A percentile compares a stretch with the other conserved stretches of the same genome.
phyloP scores from a whole-genome alignment of 2,113 vertebrate genomes.

The Peromyscus polionotus region DNA sequence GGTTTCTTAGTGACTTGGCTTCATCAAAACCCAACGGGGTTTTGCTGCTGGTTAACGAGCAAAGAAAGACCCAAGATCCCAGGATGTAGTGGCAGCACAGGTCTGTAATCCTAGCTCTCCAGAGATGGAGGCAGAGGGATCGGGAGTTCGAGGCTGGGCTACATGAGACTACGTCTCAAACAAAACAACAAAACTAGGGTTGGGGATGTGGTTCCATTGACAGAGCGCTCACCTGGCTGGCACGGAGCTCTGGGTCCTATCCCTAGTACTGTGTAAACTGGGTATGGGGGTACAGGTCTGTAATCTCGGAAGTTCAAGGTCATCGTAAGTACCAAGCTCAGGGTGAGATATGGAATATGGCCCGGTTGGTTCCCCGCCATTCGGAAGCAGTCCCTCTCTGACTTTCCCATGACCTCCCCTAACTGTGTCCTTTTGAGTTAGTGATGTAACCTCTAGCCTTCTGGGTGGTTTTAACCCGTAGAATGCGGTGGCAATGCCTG shows the following conservation, averaged over 20 bases:
- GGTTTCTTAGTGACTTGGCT: not conserved
- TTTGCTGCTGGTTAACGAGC: not conserved
- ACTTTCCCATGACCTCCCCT: not conserved
- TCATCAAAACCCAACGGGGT: not conserved
- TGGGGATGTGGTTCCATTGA: not conserved
- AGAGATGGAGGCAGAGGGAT: not conserved
- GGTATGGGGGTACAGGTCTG: not conserved
- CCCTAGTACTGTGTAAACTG: not conserved
- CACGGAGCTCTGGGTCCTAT: not conserved
- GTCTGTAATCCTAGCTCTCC: not conserved
- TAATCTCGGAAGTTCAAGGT: not conserved
- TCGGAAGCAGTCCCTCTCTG: not conserved
- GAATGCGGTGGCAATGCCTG: not conserved
- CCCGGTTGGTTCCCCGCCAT: too few relatives aligned
- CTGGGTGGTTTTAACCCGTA: not conserved
- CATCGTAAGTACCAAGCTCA: not conserved
- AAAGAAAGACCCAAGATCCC: not conserved
- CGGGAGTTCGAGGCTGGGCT: not conserved
- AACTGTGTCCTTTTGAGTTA: too few relatives aligned
- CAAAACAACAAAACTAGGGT: too few relatives aligned
- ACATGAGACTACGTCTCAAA: not conserved
- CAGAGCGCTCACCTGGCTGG: not conserved
- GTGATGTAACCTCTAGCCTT: not conserved
- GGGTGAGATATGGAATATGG: not conserved
- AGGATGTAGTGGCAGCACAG: not conserved